Percentiles rank a stretch among this genome's conserved stretches.
These are phyloP conservation scores for Timandra comae DNA, from an alignment of 2,888 invertebrate species.

Conservation along the genomic window DNA sequence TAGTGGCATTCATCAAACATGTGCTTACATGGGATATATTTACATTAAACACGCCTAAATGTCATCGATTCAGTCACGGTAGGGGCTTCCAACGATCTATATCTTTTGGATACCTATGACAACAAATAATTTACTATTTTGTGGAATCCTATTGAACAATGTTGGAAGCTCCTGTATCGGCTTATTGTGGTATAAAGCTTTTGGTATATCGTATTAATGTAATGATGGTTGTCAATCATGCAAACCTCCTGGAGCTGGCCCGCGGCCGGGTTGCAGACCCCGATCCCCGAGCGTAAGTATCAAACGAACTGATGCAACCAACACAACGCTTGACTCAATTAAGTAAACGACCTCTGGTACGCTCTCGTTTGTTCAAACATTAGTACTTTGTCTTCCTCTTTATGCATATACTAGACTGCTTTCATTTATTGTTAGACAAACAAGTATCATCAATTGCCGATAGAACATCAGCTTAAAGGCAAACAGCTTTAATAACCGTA, in stretches of 20 bases:
- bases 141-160: too few species aligned
- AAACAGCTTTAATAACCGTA: constrained; percentile 45
- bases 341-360: constrained; percentile 44
- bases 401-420: constrained; percentile 66
- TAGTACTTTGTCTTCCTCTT: constrained; percentile 55
- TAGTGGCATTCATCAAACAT: constrained; percentile 31
- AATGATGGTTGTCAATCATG: constrained; percentile 76
- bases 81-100: constrained; percentile 36
- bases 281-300: constrained; percentile 64
- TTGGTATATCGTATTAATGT: constrained; percentile 70
- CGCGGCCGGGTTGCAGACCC: constrained; percentile 61
- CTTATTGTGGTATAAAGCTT: constrained; percentile 55
- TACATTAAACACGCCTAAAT: constrained; percentile 24
- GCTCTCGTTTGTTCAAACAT: constrained; percentile 41
- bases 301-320: constrained; percentile 65
- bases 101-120: too few species aligned
- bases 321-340: constrained; percentile 55
- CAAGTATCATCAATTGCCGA: constrained; percentile 44
- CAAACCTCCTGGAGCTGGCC: constrained; percentile 64
- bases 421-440: constrained; percentile 47
- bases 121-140: too few species aligned
- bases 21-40: constrained; percentile 31
- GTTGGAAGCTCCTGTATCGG: constrained; percentile 46
- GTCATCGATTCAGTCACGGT: constrained; percentile 26
- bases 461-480: constrained; percentile 43